A percentile compares a stretch with the other conserved stretches of the same genome.
phyloP scores from a whole-genome alignment of 53 echinoderm and acorn worm species.

The Glandiceps talaboti region DNA sequence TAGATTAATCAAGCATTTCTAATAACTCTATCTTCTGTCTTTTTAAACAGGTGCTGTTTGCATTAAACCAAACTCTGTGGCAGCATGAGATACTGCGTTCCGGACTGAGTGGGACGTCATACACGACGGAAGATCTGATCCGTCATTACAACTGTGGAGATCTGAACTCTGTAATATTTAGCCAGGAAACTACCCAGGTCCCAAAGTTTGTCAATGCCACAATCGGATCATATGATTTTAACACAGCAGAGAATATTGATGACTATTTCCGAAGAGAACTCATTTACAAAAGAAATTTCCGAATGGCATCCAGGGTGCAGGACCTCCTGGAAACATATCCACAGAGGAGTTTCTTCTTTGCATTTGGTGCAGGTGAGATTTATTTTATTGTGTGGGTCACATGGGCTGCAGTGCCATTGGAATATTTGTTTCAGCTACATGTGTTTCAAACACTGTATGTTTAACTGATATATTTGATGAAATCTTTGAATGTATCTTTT shows the following conservation, averaged over 20 bases:
- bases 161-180: slow-evolving; percentile 85
- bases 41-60: slow-evolving; percentile 73
- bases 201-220: slow-evolving; percentile 69
- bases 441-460: too few species aligned
- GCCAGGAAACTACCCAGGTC: slow-evolving; percentile 88
- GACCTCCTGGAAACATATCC: slow-evolving; percentile 62
- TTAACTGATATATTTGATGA: too few species aligned
- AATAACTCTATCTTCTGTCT: neutral
- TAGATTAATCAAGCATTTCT: too few species aligned
- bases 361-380: slow-evolving; percentile 77
- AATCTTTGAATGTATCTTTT: too few species aligned
- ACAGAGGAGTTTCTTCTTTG: slow-evolving; percentile 93
- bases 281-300: slow-evolving; percentile 78
- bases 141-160: slow-evolving; percentile 99
- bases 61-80: slow-evolving; percentile 83
- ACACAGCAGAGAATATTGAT: slow-evolving; percentile 75
- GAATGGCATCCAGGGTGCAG: slow-evolving; percentile 85
- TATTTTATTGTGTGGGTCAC: too few species aligned
- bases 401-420: neutral
- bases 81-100: slow-evolving; percentile 78
- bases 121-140: slow-evolving; percentile 89
- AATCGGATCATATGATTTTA: slow-evolving; percentile 47
- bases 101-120: slow-evolving; percentile 44
- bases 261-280: slow-evolving; percentile 82
- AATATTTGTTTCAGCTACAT: neutral